Percentiles rank a stretch among this genome's conserved stretches.
Conservation (phyloP, 2,113 vertebrate species). For the Psittacara wagleri region DNA sequence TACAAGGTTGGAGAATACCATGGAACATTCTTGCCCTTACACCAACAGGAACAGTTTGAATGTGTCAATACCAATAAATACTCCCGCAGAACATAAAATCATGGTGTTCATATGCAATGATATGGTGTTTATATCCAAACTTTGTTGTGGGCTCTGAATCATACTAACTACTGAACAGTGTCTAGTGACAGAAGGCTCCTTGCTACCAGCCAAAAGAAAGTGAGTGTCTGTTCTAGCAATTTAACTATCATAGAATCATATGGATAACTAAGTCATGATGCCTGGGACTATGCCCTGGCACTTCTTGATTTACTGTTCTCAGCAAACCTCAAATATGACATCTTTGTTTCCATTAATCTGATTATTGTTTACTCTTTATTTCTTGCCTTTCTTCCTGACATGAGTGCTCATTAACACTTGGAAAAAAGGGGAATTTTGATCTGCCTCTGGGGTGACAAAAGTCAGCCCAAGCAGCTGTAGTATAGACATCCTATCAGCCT, state of each 20-base stretch:
- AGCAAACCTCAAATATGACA: not conserved
- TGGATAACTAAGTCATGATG: not conserved
- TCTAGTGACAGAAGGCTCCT: not conserved
- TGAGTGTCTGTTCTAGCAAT: not conserved
- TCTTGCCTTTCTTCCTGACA: not conserved
- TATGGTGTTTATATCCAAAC: not conserved
- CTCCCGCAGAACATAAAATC: not conserved
- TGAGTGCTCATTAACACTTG: not conserved
- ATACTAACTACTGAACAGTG: not conserved
- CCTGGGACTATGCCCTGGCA: not conserved
- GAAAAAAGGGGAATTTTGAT: not conserved
- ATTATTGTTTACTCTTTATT: not conserved
- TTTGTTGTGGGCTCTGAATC: not conserved
- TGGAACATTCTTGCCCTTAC: not conserved
- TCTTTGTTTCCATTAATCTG: not conserved
- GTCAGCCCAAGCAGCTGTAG: not conserved
- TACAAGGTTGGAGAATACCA: not conserved
- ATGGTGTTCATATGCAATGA: not conserved
- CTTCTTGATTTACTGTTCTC: not conserved
- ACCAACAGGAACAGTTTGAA: not conserved
- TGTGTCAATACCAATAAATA: not conserved
- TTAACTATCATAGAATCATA: not conserved
- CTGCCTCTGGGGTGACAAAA: not conserved
- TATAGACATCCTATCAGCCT: not conserved
- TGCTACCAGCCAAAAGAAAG: not conserved